A percentile compares a stretch with the other conserved stretches of the same genome.
Conservation (phyloP, 2,113 vertebrate genomes). For the Edolisoma coerulescens region DNA sequence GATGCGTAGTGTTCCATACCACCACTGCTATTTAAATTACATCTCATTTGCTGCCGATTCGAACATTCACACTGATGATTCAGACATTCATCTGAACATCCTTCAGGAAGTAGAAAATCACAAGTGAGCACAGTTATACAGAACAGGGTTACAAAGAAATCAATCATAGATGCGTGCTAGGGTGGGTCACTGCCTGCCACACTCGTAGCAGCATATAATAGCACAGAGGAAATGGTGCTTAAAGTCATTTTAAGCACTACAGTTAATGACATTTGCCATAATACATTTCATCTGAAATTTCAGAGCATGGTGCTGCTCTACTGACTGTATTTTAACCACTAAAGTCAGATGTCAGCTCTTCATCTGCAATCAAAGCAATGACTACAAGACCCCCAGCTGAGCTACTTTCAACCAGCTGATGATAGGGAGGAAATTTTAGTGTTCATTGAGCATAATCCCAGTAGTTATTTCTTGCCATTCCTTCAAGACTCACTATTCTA, state of each 20-base stretch:
- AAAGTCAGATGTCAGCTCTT: background rate
- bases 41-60: background rate
- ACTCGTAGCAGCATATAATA: background rate
- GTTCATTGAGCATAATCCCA: background rate
- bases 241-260: background rate
- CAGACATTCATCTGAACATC: background rate
- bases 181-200: background rate
- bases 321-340: background rate
- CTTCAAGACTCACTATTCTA: background rate
- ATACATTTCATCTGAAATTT: background rate
- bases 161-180: background rate
- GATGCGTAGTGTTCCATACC: background rate
- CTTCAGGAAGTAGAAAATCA: background rate
- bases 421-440: background rate
- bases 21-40: background rate
- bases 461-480: background rate
- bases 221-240: background rate
- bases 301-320: background rate
- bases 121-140: background rate
- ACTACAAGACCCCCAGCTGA: fast-evolving
- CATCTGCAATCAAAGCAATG: background rate
- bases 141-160: background rate
- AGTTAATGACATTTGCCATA: background rate
- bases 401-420: background rate
- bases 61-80: background rate